Evolutionary conservation across 2,888 invertebrate species (phyloP), one percentile per base, ranked within the genome.

Genomic region (Fragum fragum): DNA sequence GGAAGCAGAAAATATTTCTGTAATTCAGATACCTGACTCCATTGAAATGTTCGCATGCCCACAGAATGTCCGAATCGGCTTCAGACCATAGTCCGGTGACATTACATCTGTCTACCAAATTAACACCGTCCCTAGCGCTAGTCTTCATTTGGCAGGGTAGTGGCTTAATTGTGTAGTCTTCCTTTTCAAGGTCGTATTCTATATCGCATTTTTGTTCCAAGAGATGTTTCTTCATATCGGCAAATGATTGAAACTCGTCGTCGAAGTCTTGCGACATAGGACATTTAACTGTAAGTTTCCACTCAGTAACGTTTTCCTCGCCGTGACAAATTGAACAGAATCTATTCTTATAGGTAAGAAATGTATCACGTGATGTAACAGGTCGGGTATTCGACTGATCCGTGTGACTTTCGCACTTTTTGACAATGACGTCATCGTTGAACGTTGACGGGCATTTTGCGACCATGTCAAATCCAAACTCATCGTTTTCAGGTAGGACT

Each of bases 11-110:
- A 1, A 73, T 36, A 39, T 73, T 73, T 26, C 59, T 59, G 23
- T 59, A 73, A 18, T 59, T 39, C 3, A 57, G 42, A 23, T 32
- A 73, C n/a, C 36, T 6, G 1, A 42, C n/a, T 21, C 42, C 63
- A 5, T 74, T 73, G 66, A 70, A 53, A 39, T 79, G 29, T 47
- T 72, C 61, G 52, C 83, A 83, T 9, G 77, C 83, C 83, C 83
- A 83, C 0, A 74, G 63, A 47, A 80, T 73, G 23, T 83, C 80
- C 0, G 72, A 39, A 42, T 83, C 83, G 21, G 77, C 80, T 9
- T 59, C 28, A 26, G 29, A 14, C 83, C 83, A 83, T 5, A 80
- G 59, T 7, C 80, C 83, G 7, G 80, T 80, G 9, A 72, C 69
- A 42, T 83, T 83, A 61, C 83, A 83, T 42, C 28, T 36, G 32